phyloP scores from a whole-genome alignment of 2,797 vertebrate species.

The Neosalanx taihuensis region DNA sequence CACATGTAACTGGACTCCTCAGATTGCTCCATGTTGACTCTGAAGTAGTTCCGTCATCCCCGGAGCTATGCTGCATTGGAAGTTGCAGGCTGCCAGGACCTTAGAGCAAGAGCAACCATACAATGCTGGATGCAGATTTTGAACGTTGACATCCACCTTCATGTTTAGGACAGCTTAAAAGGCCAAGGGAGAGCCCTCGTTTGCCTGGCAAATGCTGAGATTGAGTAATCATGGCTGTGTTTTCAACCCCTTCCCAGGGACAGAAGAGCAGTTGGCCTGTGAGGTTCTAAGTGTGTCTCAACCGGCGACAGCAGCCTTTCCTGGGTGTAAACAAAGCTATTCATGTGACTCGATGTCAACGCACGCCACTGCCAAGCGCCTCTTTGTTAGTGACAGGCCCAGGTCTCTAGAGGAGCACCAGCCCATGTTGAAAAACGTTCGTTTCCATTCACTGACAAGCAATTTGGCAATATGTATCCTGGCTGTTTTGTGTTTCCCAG shows the following conservation, averaged over 20 bases:
- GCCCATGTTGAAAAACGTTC: slow-evolving; percentile 39
- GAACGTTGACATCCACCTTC: background rate
- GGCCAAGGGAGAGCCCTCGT: too few species aligned
- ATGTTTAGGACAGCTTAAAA: background rate
- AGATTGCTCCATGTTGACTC: background rate
- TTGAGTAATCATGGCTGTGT: background rate
- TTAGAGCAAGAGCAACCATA: background rate
- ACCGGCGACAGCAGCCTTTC: slow-evolving; percentile 11
- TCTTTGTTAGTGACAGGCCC: slow-evolving; percentile 20
- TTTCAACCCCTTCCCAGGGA: background rate
- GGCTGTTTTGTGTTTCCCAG: slow-evolving; percentile 30
- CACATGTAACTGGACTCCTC: slow-evolving; percentile 28
- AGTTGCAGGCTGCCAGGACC: background rate
- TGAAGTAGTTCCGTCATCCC: background rate
- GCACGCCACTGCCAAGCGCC: slow-evolving; percentile 11
- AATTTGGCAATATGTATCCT: slow-evolving; percentile 45
- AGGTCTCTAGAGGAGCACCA: slow-evolving; percentile 26
- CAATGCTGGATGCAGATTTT: background rate
- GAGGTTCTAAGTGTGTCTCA: slow-evolving; percentile 32
- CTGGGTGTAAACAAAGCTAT: slow-evolving; percentile 29
- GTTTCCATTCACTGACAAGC: slow-evolving; percentile 51
- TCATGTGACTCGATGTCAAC: slow-evolving; percentile 26
- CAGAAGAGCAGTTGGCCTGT: slow-evolving; percentile 11
- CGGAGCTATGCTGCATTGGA: background rate
- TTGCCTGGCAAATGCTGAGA: background rate